Conservation (phyloP, 2,888 invertebrate genomes). For the Chironomus tentans region DNA sequence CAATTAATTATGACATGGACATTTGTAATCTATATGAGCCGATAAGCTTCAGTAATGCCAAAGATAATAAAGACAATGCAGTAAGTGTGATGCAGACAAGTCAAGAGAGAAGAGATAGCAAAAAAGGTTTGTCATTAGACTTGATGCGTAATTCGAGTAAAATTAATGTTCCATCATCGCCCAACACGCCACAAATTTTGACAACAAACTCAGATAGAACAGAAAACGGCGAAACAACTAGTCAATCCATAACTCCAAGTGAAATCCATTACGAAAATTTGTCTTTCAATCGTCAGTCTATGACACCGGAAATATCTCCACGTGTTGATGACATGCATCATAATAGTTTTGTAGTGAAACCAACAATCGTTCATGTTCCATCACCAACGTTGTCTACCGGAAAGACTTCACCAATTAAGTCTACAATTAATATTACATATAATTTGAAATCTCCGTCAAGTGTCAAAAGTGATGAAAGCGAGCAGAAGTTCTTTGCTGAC, state of each 20-base stretch:
- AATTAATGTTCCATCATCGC: constrained; percentile 33
- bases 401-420: constrained; percentile 42
- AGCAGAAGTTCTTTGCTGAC: constrained; percentile 28
- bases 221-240: constrained; percentile 35
- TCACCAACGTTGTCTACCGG: constrained; percentile 31
- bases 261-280: constrained; percentile 42
- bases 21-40: constrained; percentile 23
- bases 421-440: constrained; percentile 65
- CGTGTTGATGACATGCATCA: constrained; percentile 33
- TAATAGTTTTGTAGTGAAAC: constrained; percentile 33
- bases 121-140: constrained; percentile 41
- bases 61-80: background rate
- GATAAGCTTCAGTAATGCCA: constrained; percentile 9
- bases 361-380: constrained; percentile 32
- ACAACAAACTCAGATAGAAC: constrained; percentile 37
- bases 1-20: constrained; percentile 40
- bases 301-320: constrained; percentile 40
- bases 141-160: constrained; percentile 30
- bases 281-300: constrained; percentile 38
- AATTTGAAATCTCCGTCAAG: constrained; percentile 49
- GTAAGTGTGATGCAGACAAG: constrained; percentile 1
- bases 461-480: constrained; percentile 44
- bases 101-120: constrained; percentile 28
- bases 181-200: constrained; percentile 34
- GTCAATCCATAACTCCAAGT: constrained; percentile 43